Conservation (phyloP, 2,888 invertebrate species). For the Drosophila suboccidentalis region DNA sequence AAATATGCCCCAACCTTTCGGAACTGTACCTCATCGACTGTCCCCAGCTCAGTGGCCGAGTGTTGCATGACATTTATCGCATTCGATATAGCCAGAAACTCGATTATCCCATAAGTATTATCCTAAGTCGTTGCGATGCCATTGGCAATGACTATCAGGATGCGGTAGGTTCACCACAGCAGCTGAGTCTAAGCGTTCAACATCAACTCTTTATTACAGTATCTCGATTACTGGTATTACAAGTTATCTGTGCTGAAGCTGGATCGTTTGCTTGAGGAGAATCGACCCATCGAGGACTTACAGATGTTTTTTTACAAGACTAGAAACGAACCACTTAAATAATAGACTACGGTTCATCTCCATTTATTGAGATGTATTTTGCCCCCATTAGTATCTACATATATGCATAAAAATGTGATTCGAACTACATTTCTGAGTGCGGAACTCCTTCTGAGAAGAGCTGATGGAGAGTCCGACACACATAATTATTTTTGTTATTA, state of each 20-base stretch:
- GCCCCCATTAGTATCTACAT: background rate
- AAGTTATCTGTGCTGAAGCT: constrained; percentile 30
- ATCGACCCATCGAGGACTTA: constrained; percentile 28
- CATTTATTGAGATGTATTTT: background rate
- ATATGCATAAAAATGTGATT: background rate
- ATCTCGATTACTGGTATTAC: constrained; percentile 32
- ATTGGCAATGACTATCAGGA: constrained; percentile 32
- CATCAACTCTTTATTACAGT: constrained; percentile 18
- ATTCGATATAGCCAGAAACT: constrained; percentile 30
- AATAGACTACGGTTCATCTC: background rate
- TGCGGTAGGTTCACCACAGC: constrained; percentile 27
- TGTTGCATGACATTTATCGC: constrained; percentile 40
- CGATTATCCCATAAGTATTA: constrained; percentile 40
- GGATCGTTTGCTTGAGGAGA: constrained; percentile 31
- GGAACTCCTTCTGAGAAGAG: background rate
- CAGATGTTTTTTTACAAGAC: constrained; percentile 53
- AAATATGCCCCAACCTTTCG: constrained; percentile 23
- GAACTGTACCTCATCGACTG: constrained; percentile 54
- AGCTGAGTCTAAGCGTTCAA: background rate
- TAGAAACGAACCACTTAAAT: background rate
- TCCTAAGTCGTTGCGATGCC: constrained; percentile 32
- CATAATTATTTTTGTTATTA: constrained; percentile 4
- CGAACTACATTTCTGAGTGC: background rate
- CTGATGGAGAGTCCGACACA: constrained; percentile 4
- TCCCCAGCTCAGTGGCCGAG: constrained; percentile 38